Conservation (phyloP, 2,888 invertebrate species). For the Macrophya annulata region DNA sequence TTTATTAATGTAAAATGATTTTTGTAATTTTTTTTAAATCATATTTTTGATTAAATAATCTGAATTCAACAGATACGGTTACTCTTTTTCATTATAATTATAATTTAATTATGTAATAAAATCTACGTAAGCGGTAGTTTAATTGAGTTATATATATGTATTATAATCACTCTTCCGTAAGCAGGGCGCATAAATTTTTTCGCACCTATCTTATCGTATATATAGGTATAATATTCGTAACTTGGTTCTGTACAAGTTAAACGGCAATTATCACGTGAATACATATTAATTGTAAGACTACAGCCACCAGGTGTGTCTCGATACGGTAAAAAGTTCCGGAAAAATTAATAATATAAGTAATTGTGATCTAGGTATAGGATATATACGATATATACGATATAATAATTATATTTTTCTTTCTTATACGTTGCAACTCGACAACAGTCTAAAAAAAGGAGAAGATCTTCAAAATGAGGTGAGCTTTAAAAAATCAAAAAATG, state of each 20-base stretch:
- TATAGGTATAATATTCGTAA: no score
- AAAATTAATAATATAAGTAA: not conserved
- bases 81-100: not conserved
- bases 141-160: not conserved
- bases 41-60: not conserved
- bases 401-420: conserved; percentile 20
- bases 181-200: conserved; percentile 44
- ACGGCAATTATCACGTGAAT: not conserved
- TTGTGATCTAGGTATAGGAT: no score
- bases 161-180: not conserved
- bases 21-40: not conserved
- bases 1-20: not conserved
- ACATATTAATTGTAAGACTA: not conserved
- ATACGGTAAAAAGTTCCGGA: conserved; percentile 34
- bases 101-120: not conserved
- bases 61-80: not conserved
- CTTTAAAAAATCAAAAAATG: not conserved
- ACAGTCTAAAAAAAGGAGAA: conserved; percentile 9
- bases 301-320: conserved; percentile 41
- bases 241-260: not conserved
- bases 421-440: not conserved
- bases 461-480: conserved; percentile 40
- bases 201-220: conserved; percentile 40
- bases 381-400: not conserved
- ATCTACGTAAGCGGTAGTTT: not conserved